These are phyloP conservation scores for Trididemnum clinides DNA, from an alignment of 23 tunicate genomes.

Conservation along the genomic window DNA sequence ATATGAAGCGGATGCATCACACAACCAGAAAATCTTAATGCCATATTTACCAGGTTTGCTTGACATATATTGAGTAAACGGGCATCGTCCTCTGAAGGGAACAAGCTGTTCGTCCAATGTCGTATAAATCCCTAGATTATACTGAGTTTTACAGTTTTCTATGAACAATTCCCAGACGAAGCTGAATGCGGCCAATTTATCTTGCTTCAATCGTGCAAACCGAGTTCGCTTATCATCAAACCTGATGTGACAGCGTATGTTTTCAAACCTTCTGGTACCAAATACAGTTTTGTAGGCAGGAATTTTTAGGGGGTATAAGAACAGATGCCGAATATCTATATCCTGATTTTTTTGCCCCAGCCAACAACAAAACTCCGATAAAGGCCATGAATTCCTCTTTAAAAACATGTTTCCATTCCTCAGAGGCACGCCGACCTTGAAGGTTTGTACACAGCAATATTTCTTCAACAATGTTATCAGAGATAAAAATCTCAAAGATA, in stretches of 20 bases:
- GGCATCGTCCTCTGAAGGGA: conserved; percentile 2
- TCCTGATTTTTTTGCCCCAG: conserved; percentile 29
- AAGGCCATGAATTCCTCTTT: conserved; percentile 33
- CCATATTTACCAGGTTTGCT: conserved; percentile 40
- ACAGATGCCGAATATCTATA: conserved; percentile 13
- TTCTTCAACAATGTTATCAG: conserved; percentile 29
- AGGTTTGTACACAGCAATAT: conserved; percentile 27
- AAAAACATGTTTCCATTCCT: conserved; percentile 4
- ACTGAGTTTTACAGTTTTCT: conserved; percentile 28
- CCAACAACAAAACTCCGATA: conserved; percentile 27
- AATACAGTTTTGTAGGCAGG: conserved; percentile 28
- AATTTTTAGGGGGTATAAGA: conserved; percentile 8
- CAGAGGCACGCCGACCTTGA: conserved; percentile 20
- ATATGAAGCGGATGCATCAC: too few relatives aligned
- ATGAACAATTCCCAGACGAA: conserved; percentile 8
- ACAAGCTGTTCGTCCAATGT: conserved; percentile 23
- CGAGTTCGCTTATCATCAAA: conserved; percentile 32
- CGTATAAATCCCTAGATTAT: not conserved
- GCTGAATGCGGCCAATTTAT: conserved; percentile 35
- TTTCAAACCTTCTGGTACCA: conserved; percentile 31
- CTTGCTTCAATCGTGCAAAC: conserved; percentile 12
- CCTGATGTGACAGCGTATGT: conserved; percentile 16
- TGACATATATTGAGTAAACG: conserved; percentile 21
- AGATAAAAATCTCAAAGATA: conserved; percentile 20
- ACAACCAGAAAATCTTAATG: too few relatives aligned